These are phyloP conservation scores for Tenthredo scrophulariae DNA, from an alignment of 2,888 invertebrate species.

Conservation along the genomic window DNA sequence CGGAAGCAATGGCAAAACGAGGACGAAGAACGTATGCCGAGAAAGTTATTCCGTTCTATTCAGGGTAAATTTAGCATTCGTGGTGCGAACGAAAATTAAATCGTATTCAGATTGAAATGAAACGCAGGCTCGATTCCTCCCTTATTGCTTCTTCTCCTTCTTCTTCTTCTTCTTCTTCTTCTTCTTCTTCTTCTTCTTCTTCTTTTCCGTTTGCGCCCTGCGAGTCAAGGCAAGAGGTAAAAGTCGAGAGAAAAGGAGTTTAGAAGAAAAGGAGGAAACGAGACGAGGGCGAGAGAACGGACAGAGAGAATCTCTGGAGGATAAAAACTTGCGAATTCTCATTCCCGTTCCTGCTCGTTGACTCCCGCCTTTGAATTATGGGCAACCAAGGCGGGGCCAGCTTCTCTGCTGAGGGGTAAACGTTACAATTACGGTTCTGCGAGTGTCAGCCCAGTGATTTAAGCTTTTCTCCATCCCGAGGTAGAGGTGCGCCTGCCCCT, in stretches of 20 bases:
- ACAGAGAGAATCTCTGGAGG: slow-evolving; percentile 30
- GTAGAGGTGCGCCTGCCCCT: not conserved
- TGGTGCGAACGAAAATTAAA: slow-evolving; percentile 60
- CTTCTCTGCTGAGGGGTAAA: slow-evolving; percentile 57
- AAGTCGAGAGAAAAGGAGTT: slow-evolving; percentile 36
- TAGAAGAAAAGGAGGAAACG: not conserved
- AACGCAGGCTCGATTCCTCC: slow-evolving; percentile 45
- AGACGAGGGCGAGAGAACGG: slow-evolving; percentile 24
- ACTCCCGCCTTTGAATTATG: slow-evolving; percentile 62
- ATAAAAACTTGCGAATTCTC: slow-evolving; percentile 51
- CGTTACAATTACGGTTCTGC: slow-evolving; percentile 65
- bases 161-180: no score
- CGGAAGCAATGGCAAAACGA: slow-evolving; percentile 35
- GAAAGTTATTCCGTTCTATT: slow-evolving; percentile 50
- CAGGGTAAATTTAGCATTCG: slow-evolving; percentile 54
- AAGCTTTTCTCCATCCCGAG: slow-evolving; percentile 54
- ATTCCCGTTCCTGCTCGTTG: slow-evolving; percentile 56
- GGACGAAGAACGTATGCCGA: slow-evolving; percentile 16
- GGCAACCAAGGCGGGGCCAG: slow-evolving; percentile 41
- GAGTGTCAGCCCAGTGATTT: slow-evolving; percentile 65
- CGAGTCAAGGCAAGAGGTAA: slow-evolving; percentile 14
- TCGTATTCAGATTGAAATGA: slow-evolving; percentile 58
- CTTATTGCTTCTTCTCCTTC: not conserved
- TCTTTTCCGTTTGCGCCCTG: no score
- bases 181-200: no score